Conservation (phyloP, 2,797 vertebrate species). For the Aldrovandia affinis region DNA sequence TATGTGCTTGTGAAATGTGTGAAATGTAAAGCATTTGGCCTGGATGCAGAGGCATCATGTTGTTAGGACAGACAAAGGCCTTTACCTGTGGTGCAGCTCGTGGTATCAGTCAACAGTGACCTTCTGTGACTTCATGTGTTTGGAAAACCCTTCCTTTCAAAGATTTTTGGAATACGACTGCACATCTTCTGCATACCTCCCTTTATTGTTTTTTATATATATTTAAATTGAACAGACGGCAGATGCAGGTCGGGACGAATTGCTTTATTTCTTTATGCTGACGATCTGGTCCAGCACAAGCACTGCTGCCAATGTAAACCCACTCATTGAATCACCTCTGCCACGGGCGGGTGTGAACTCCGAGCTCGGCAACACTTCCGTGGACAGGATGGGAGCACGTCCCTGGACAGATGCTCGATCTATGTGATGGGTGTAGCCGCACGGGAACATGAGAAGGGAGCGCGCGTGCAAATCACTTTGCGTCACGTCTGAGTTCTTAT, state of each 20-base stretch:
- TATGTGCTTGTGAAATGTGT: background rate
- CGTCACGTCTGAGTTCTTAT: background rate
- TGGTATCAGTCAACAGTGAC: background rate
- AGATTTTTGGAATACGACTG: too few relatives aligned
- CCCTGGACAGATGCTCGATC: background rate
- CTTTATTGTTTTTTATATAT: too few relatives aligned
- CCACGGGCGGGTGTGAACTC: background rate
- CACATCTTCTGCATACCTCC: too few relatives aligned
- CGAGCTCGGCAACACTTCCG: background rate
- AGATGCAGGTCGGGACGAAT: too few relatives aligned
- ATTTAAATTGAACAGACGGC: too few relatives aligned
- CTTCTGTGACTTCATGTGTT: background rate
- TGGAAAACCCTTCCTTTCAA: background rate
- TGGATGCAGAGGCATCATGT: background rate
- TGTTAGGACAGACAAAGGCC: background rate
- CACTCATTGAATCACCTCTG: too few relatives aligned
- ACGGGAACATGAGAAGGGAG: background rate
- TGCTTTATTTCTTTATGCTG: too few relatives aligned
- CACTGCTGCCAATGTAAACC: too few relatives aligned
- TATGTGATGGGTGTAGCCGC: background rate
- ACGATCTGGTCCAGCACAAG: too few relatives aligned
- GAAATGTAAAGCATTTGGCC: slow-evolving; percentile 3
- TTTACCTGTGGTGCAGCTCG: background rate
- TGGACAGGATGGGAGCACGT: background rate
- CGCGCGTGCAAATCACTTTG: background rate